Evolutionary conservation across 2,113 vertebrate species (phyloP).

Genomic region (Ondatra zibethicus): DNA sequence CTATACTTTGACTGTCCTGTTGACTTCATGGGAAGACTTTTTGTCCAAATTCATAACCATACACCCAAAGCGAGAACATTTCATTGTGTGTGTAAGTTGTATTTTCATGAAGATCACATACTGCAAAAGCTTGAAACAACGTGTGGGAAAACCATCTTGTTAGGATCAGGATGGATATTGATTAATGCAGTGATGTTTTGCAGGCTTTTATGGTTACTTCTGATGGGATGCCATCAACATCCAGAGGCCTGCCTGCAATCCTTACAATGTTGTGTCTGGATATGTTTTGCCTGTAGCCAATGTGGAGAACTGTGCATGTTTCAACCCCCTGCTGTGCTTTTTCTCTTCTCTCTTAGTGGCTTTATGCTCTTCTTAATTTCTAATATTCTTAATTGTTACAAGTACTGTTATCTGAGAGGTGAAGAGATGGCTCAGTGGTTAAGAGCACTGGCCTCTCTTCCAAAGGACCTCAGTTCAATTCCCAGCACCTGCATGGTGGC

Average conservation of each 20-base stretch:
- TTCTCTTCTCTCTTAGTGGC: background rate
- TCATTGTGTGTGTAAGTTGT: background rate
- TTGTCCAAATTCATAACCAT: conserved; percentile 18
- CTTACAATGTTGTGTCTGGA: background rate
- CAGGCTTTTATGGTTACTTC: background rate
- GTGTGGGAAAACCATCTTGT: background rate
- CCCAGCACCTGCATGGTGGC: background rate
- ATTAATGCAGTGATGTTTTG: background rate
- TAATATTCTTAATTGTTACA: background rate
- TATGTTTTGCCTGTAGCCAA: background rate
- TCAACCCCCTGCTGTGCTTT: background rate
- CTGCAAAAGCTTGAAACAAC: conserved; percentile 22
- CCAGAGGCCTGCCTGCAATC: background rate
- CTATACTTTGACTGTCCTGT: background rate
- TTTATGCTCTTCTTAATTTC: conserved; percentile 1
- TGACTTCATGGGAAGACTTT: background rate
- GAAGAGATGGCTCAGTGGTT: background rate
- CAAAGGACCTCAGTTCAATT: background rate
- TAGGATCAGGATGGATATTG: background rate
- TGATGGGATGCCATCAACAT: background rate
- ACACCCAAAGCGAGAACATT: background rate
- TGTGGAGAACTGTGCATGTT: background rate
- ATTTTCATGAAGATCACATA: background rate
- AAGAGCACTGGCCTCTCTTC: background rate
- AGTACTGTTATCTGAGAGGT: background rate